These are phyloP conservation scores for Monarcha castaneiventris DNA, from an alignment of 2,113 vertebrate species.

Conservation along the genomic window DNA sequence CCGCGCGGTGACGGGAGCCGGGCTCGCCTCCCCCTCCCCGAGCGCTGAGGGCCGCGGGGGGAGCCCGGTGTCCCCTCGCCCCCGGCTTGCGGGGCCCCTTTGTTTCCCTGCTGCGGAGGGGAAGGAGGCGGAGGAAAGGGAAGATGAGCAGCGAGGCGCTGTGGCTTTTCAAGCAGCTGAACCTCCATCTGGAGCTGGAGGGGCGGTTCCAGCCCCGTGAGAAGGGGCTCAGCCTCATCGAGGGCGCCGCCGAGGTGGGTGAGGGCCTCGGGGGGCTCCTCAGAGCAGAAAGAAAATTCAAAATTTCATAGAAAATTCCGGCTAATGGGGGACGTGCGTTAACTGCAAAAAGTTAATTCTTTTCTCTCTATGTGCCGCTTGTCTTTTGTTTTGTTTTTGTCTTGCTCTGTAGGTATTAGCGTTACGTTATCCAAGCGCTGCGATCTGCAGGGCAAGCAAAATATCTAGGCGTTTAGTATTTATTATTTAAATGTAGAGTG, in stretches of 20 bases:
- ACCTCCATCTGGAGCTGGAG: constrained; percentile 86
- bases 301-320: too few relatives aligned
- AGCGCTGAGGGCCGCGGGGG: neutral
- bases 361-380: fast-evolving
- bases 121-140: constrained; percentile 56
- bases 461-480: fast-evolving
- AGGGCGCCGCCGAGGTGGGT: constrained; percentile 86
- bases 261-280: neutral
- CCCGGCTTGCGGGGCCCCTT: neutral
- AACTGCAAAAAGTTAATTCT: fast-evolving
- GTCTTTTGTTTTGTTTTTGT: neutral
- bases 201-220: constrained; percentile 85
- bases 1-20: constrained; percentile 26
- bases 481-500: neutral
- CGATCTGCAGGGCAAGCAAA: neutral
- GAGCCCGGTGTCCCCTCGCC: neutral
- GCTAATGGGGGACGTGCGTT: fast-evolving
- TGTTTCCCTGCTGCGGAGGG: neutral
- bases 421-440: fast-evolving
- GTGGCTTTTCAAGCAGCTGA: constrained; percentile 89
- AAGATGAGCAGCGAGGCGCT: constrained; percentile 79
- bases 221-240: constrained; percentile 87
- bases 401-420: fast-evolving
- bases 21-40: constrained; percentile 3
- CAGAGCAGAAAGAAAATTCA: neutral